Percentiles rank a stretch among this genome's conserved stretches.
phyloP scores from a whole-genome alignment of 2,797 vertebrate genomes.

The Nannoperca obscura region DNA sequence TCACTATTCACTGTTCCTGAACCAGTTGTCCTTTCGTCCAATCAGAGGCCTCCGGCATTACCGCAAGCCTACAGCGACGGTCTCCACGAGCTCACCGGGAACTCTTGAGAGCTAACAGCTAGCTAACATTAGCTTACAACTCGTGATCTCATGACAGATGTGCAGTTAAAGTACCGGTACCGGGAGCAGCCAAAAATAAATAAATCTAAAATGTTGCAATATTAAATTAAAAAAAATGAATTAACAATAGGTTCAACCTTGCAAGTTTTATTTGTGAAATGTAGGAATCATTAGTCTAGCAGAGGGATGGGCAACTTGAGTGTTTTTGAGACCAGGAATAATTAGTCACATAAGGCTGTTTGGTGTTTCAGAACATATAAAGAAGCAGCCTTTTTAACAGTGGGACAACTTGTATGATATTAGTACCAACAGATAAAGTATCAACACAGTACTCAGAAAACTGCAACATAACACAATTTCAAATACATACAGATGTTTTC shows the following conservation, averaged over 20 bases:
- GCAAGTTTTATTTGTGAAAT: constrained; percentile 56
- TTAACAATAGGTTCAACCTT: not conserved
- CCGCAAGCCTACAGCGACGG: too few species aligned
- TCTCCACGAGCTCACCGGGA: too few species aligned
- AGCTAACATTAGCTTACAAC: too few species aligned
- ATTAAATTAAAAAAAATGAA: not conserved
- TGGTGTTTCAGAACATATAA: constrained; percentile 38
- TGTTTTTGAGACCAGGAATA: not conserved
- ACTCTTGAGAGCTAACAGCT: too few species aligned
- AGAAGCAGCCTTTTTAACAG: not conserved
- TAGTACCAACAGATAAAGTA: not conserved
- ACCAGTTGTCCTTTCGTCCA: too few species aligned
- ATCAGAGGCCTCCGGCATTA: too few species aligned
- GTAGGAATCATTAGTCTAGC: constrained; percentile 15
- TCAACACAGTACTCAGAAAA: constrained; percentile 17
- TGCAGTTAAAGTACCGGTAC: too few species aligned
- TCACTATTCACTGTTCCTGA: too few species aligned
- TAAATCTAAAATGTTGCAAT: not conserved
- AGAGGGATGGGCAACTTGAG: constrained; percentile 22
- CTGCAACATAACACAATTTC: not conserved
- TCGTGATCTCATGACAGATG: too few species aligned
- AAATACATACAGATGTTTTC: constrained; percentile 1
- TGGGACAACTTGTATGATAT: not conserved
- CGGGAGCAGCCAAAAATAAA: not conserved
- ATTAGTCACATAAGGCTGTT: constrained; percentile 47